Percentiles rank a stretch among this genome's conserved stretches.
phyloP scores from a whole-genome alignment of 2,888 invertebrate species.

The Drosophila subsilvestris region DNA sequence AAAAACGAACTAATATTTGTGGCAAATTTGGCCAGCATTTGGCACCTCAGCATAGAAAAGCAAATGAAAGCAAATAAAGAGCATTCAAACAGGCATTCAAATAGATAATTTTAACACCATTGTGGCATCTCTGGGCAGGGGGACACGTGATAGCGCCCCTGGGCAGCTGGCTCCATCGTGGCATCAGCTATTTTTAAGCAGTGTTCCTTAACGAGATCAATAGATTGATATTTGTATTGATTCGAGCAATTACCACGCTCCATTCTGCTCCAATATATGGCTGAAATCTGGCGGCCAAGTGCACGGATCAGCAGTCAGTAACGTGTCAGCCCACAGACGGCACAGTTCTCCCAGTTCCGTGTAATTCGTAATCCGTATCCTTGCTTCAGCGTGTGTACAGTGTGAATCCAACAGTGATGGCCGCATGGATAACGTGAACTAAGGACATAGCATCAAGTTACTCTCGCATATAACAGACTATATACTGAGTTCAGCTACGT shows the following conservation, averaged over 20 bases:
- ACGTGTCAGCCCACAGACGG: conserved; percentile 50
- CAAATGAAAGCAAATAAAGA: conserved; percentile 18
- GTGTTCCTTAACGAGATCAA: conserved; percentile 68
- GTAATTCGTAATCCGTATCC: neutral
- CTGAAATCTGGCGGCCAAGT: conserved; percentile 25
- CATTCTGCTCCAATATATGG: conserved; percentile 30
- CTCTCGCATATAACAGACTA: conserved; percentile 24
- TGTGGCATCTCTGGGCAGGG: conserved; percentile 55
- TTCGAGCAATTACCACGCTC: conserved; percentile 52
- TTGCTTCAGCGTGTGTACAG: neutral
- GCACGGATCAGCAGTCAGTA: conserved; percentile 50
- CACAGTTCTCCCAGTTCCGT: conserved; percentile 47
- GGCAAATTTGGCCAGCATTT: conserved; percentile 67
- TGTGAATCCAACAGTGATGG: conserved; percentile 38
- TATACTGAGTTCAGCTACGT: neutral
- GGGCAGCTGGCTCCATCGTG: conserved; percentile 7
- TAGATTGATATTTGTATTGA: conserved; percentile 60
- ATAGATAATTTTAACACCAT: conserved; percentile 67
- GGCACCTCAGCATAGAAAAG: conserved; percentile 55
- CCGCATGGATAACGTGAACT: conserved; percentile 63
- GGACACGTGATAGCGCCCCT: conserved; percentile 17
- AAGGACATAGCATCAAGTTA: conserved; percentile 14
- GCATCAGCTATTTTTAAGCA: conserved; percentile 67
- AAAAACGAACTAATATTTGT: conserved; percentile 55
- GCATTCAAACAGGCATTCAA: conserved; percentile 42